phyloP scores from a whole-genome alignment of 2,113 vertebrate genomes.

The Prolemur simus region DNA sequence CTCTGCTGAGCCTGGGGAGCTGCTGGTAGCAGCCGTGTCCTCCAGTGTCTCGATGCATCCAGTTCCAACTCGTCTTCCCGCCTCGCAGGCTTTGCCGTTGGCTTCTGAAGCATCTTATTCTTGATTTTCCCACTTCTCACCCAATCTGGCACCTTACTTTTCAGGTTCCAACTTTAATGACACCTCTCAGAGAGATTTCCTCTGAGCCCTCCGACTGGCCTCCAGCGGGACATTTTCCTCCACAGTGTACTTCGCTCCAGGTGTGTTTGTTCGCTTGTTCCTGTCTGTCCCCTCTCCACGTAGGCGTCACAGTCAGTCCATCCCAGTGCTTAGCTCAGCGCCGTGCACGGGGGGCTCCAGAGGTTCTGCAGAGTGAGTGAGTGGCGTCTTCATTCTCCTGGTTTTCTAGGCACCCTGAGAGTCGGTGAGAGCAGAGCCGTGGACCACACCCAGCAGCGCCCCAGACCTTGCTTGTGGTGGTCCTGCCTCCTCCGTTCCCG shows the following conservation, averaged over 20 bases:
- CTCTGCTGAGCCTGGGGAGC: not conserved
- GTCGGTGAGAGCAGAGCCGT: not conserved
- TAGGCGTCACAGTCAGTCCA: not conserved
- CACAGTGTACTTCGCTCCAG: not conserved
- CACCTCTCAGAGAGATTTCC: not conserved
- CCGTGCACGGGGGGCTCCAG: rapidly evolving
- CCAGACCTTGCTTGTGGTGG: not conserved
- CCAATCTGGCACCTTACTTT: not conserved
- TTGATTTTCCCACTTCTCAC: not conserved
- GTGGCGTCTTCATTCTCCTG: not conserved
- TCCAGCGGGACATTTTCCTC: not conserved
- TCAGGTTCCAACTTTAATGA: not conserved
- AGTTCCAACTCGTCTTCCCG: rapidly evolving
- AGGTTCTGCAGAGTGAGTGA: not conserved
- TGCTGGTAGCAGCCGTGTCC: no score
- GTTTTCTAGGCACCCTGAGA: no score
- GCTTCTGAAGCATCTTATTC: not conserved
- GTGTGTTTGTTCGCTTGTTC: not conserved
- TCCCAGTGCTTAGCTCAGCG: not conserved
- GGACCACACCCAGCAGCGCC: no score
- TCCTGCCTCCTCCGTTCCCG: not conserved
- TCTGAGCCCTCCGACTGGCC: not conserved
- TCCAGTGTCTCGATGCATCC: not conserved
- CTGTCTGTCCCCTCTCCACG: not conserved
- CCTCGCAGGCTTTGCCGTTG: not conserved